These are phyloP conservation scores for Littorina saxatilis DNA, from an alignment of 1,140 invertebrate species.

Conservation along the genomic window DNA sequence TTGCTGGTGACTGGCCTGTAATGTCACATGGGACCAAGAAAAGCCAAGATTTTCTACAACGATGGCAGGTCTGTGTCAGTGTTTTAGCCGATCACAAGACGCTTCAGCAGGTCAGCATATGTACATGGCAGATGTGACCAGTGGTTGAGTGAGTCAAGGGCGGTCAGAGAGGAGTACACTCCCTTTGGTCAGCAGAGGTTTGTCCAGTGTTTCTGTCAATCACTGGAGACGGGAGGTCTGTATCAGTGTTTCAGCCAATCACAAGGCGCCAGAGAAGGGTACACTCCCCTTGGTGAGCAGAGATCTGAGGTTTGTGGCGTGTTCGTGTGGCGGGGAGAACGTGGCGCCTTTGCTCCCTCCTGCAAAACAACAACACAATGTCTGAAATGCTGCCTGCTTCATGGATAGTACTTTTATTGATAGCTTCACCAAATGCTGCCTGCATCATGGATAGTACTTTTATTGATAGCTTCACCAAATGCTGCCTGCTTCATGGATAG, in stretches of 20 bases:
- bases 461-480: neutral
- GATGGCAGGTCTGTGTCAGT: too few relatives aligned
- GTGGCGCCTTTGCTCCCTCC: conserved; percentile 16
- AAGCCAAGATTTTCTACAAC: too few relatives aligned
- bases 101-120: too few relatives aligned
- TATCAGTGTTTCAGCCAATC: neutral
- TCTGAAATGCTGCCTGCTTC: too few relatives aligned
- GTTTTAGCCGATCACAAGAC: too few relatives aligned
- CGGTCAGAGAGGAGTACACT: too few relatives aligned
- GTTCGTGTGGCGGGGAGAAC: conserved; percentile 33
- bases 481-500: too few relatives aligned
- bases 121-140: too few relatives aligned
- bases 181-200: neutral
- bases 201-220: too few relatives aligned
- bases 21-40: too few relatives aligned
- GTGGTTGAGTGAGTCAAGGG: too few relatives aligned
- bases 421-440: neutral
- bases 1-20: too few relatives aligned
- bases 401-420: neutral
- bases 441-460: neutral
- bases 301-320: conserved; percentile 55
- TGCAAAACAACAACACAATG: conserved; percentile 19
- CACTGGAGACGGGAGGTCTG: neutral
- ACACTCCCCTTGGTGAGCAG: conserved; percentile 47
- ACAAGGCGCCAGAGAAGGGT: conserved; percentile 4